Evolutionary conservation across 1,140 invertebrate species (phyloP), one percentile per base, ranked within the genome.

Genomic region (Hermetia illucens): DNA sequence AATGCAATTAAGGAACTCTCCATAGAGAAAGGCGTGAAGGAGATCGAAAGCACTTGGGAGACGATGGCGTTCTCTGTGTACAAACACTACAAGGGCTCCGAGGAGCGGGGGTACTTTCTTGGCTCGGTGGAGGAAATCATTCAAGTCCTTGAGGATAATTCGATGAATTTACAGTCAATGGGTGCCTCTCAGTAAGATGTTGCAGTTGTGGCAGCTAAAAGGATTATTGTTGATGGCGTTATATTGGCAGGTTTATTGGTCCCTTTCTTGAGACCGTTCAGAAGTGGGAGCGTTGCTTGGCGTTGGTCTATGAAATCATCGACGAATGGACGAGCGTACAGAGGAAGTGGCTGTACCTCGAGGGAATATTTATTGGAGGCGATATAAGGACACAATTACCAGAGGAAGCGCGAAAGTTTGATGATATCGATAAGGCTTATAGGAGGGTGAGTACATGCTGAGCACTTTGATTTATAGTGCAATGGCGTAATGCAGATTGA

Each of bases 101-200:
- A 70, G 33, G 70, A 74, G 48, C 61, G 72, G 5, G 72, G 64
- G 6, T 62, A 71, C 53, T 78, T 84, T 35, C 65, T 94, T 17
- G 84, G 84, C 17, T 68, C 81, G 1, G 73, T 84, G 20, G 83
- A 90, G 44, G 85, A 92, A 36, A 71, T 91, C 21, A 70, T 78
- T 34, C 75, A 80, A 55, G 69, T 77, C 9, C 55, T 93, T 0
- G 88, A 94, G 55, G 87, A 93, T 51, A 86, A 90, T 49, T 75
- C 78, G 30, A 83, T 92, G 76, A 84, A 81, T 49, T 55, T 94
- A 17, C 87, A 91, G 61, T 85, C 81, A 35, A 92, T 94, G 81
- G 80, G 82, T 10, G 82, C 80, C 0, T 92, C 88, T 13, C 77
- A 82, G 68, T 75, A 45, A 61, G 62, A 59, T 20, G 24, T 40